phyloP scores from a whole-genome alignment of 92 coral and sea anemone species.

The Muricea muricata region DNA sequence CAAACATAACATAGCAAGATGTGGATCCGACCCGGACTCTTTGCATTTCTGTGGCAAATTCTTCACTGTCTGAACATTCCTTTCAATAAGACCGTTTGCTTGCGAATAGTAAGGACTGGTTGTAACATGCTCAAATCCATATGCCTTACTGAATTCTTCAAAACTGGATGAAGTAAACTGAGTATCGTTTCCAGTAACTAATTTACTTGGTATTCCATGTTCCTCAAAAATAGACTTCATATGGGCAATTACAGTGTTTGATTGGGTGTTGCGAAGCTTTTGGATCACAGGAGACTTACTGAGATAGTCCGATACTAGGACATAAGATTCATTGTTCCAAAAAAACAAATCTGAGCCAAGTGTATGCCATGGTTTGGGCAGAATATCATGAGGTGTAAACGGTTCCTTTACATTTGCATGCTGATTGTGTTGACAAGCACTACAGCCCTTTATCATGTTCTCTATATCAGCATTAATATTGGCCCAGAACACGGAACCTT shows the following conservation, averaged over 20 bases:
- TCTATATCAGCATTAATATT: constrained; percentile 71
- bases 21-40: constrained; percentile 72
- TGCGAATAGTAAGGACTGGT: constrained; percentile 46
- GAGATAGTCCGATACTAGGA: constrained; percentile 62
- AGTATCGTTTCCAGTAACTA: constrained; percentile 69
- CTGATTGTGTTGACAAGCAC: constrained; percentile 32
- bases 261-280: constrained; percentile 58
- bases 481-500: constrained; percentile 74
- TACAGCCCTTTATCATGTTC: constrained; percentile 62
- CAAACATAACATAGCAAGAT: constrained; percentile 73
- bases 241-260: constrained; percentile 57
- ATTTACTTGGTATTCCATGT: constrained; percentile 66
- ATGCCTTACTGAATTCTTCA: neutral
- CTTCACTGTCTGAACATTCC: constrained; percentile 67
- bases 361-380: constrained; percentile 32
- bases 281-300: constrained; percentile 68
- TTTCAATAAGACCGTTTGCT: constrained; percentile 69
- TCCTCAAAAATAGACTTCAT: constrained; percentile 71
- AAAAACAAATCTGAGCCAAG: constrained; percentile 65
- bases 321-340: constrained; percentile 68
- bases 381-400: constrained; percentile 27
- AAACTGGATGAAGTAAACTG: constrained; percentile 48
- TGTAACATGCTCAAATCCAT: constrained; percentile 13
- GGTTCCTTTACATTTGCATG: constrained; percentile 38
- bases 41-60: constrained; percentile 68